A percentile compares a stretch with the other conserved stretches of the same genome.
Conservation (phyloP, 2,888 invertebrate species). For the Drosophila kambysellisi region DNA sequence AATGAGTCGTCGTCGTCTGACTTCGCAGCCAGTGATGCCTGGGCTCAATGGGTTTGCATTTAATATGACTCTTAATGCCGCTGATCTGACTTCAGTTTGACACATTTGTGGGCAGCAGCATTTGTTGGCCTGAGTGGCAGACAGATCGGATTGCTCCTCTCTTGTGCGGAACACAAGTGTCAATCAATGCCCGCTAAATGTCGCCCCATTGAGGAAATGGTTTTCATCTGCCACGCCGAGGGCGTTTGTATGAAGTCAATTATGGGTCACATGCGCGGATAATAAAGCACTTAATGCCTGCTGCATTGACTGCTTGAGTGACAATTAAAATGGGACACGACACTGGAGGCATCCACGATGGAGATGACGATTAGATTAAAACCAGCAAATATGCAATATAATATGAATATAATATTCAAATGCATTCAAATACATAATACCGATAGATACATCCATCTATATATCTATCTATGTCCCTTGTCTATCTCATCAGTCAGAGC, state of each 20-base stretch:
- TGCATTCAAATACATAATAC: background rate
- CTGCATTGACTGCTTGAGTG: conserved; percentile 37
- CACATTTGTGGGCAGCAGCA: conserved; percentile 76
- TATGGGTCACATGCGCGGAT: conserved; percentile 55
- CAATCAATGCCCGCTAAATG: conserved; percentile 59
- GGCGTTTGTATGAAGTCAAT: conserved; percentile 54
- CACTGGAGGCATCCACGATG: background rate
- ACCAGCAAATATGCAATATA: background rate
- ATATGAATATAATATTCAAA: background rate
- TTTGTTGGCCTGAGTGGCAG: conserved; percentile 50
- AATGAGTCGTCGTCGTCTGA: conserved; percentile 57
- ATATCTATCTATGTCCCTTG: background rate
- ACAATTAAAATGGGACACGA: conserved; percentile 42
- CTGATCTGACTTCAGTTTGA: conserved; percentile 74
- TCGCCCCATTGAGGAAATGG: conserved; percentile 56
- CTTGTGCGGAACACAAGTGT: conserved; percentile 43
- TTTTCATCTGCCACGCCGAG: conserved; percentile 42
- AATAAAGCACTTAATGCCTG: conserved; percentile 60
- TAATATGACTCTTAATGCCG: conserved; percentile 69
- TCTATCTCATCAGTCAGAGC: background rate
- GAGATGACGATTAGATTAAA: background rate
- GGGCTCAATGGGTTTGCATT: conserved; percentile 62
- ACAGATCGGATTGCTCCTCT: conserved; percentile 53
- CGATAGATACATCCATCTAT: background rate
- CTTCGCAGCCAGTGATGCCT: conserved; percentile 1